These are phyloP conservation scores for Leucoptera coffeella DNA, from an alignment of 2,888 invertebrate genomes.

Conservation along the genomic window DNA sequence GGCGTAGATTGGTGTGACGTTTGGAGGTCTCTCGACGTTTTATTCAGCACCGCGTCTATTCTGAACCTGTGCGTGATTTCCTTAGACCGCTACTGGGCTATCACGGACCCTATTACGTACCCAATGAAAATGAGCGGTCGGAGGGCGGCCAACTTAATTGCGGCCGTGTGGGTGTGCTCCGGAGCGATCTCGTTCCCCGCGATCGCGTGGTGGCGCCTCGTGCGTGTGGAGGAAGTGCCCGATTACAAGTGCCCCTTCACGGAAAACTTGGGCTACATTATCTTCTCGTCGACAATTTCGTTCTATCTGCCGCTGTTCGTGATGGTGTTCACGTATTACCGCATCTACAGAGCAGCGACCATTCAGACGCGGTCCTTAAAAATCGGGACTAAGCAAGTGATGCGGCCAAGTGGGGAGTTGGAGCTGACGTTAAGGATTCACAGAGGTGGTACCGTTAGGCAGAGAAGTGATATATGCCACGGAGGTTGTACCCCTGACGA, in stretches of 20 bases:
- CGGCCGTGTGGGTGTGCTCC: slow-evolving; percentile 94
- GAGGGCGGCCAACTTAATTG: slow-evolving; percentile 81
- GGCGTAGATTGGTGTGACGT: slow-evolving; percentile 96
- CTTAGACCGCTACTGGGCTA: slow-evolving; percentile 96
- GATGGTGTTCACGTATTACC: slow-evolving; percentile 97
- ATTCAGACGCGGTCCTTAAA: slow-evolving; percentile 87
- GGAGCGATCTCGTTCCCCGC: slow-evolving; percentile 97
- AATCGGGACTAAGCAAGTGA: slow-evolving; percentile 85
- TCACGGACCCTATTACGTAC: slow-evolving; percentile 96
- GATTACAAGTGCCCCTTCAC: slow-evolving; percentile 91
- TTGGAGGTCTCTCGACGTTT: slow-evolving; percentile 94
- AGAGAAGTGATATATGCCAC: slow-evolving; percentile 46
- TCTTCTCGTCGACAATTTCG: slow-evolving; percentile 95
- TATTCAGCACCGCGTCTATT: slow-evolving; percentile 96
- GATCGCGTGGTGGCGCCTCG: slow-evolving; percentile 93
- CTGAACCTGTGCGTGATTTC: slow-evolving; percentile 96
- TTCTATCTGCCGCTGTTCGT: slow-evolving; percentile 95
- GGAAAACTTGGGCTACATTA: slow-evolving; percentile 90
- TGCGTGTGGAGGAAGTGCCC: slow-evolving; percentile 72
- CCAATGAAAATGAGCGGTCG: slow-evolving; percentile 90
- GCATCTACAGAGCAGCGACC: slow-evolving; percentile 90
- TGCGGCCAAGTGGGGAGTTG: slow-evolving; percentile 77
- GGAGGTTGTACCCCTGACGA: slow-evolving; percentile 63
- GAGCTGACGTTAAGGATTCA: slow-evolving; percentile 90
- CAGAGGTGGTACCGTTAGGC: slow-evolving; percentile 75